Evolutionary conservation across 2,888 invertebrate genomes (phyloP).

Genomic region (Elysia crispata): DNA sequence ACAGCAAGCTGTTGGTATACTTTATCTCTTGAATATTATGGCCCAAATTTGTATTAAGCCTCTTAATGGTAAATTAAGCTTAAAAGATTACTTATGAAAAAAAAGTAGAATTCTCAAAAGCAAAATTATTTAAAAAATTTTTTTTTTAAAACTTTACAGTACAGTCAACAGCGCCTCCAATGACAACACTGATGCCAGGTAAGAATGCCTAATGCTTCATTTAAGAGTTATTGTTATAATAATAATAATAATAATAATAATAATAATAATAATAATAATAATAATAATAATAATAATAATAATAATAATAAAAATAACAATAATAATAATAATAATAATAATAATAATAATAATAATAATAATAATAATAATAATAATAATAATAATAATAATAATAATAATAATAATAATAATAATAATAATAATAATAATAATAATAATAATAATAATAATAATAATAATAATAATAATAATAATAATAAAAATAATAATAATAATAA

Average conservation of each 20-base stretch:
- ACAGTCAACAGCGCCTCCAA: slow-evolving; percentile 6
- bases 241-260: not conserved
- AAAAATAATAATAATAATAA: not conserved
- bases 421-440: not conserved
- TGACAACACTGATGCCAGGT: slow-evolving; percentile 21
- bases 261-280: not conserved
- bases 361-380: not conserved
- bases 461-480: not conserved
- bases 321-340: not conserved
- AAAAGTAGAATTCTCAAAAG: too few species aligned
- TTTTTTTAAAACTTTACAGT: slow-evolving; percentile 1
- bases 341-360: not conserved
- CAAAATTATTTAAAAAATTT: too few species aligned
- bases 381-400: not conserved
- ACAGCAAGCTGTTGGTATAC: too few species aligned
- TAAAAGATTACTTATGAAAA: too few species aligned
- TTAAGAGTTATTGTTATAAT: too few species aligned
- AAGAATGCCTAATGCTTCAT: not conserved
- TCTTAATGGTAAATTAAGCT: too few species aligned
- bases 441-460: not conserved
- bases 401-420: not conserved
- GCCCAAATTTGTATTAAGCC: too few species aligned
- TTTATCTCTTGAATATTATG: too few species aligned
- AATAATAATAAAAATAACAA: not conserved
- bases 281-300: not conserved